Conservation (phyloP, 2,113 vertebrate species). For the Pyrgilauda ruficollis region DNA sequence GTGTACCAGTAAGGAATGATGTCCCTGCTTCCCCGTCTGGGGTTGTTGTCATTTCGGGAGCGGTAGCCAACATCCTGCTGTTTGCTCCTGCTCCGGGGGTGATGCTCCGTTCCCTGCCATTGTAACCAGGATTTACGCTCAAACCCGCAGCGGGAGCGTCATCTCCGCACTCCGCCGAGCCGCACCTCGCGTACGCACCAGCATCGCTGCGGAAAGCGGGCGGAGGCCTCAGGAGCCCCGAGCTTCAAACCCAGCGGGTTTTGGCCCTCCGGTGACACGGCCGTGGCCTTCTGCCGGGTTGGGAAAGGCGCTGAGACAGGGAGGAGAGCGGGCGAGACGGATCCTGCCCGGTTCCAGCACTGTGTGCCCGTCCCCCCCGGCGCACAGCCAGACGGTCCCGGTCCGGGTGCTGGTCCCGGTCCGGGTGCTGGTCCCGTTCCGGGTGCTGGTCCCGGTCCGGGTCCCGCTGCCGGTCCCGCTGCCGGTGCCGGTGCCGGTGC, state of each 20-base stretch:
- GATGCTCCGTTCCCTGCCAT: fast-evolving
- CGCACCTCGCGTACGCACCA: fast-evolving
- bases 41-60: background rate
- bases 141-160: fast-evolving
- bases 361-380: too few species aligned
- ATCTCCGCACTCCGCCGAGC: fast-evolving
- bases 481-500: background rate
- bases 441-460: too few species aligned
- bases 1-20: too few species aligned
- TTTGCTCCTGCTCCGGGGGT: fast-evolving
- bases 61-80: background rate
- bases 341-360: background rate
- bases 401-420: too few species aligned
- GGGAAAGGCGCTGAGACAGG: too few species aligned
- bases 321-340: fast-evolving
- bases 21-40: too few species aligned
- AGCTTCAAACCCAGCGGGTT: fast-evolving
- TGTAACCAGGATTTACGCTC: background rate
- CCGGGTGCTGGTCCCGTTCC: fast-evolving
- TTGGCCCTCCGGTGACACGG: fast-evolving
- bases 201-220: background rate
- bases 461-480: too few species aligned
- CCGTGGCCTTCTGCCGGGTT: fast-evolving
- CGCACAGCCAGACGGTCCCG: too few species aligned
- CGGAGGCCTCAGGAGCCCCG: fast-evolving